A percentile compares a stretch with the other conserved stretches of the same genome.
Evolutionary conservation across 1,140 invertebrate species (phyloP).

Genomic region (Leptinotarsa undecemlineata): DNA sequence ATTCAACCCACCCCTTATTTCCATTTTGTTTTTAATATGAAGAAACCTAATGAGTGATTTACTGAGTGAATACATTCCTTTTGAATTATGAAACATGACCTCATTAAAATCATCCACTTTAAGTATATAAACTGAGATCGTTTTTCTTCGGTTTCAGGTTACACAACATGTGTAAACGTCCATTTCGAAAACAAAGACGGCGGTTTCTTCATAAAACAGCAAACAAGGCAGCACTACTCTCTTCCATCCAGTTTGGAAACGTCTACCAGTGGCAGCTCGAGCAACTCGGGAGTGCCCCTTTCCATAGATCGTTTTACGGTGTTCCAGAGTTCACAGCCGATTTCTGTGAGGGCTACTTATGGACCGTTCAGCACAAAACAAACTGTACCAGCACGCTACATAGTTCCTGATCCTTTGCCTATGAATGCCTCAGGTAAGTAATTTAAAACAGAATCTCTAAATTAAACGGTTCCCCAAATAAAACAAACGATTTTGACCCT

Average conservation of each 20-base stretch:
- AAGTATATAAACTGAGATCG: not conserved
- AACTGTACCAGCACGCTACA: conserved; percentile 86
- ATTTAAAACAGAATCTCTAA: not conserved
- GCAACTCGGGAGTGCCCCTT: conserved; percentile 61
- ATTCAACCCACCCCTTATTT: too few relatives aligned
- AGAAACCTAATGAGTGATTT: too few relatives aligned
- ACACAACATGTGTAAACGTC: conserved; percentile 69
- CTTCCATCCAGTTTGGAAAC: conserved; percentile 31
- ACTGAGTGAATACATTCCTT: too few relatives aligned
- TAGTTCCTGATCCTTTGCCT: conserved; percentile 75
- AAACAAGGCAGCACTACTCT: conserved; percentile 64
- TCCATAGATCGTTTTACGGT: conserved; percentile 85
- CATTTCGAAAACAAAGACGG: conserved; percentile 89
- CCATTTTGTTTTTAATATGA: too few relatives aligned
- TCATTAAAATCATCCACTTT: too few relatives aligned
- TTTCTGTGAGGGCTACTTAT: conserved; percentile 84
- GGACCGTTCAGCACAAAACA: conserved; percentile 92
- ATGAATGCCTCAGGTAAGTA: conserved; percentile 49
- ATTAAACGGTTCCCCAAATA: too few relatives aligned
- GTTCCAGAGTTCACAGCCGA: conserved; percentile 82
- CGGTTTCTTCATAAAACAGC: conserved; percentile 85
- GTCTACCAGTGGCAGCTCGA: conserved; percentile 47
- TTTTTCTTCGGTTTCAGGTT: conserved; percentile 51
- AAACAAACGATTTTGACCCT: too few relatives aligned
- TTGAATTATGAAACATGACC: too few relatives aligned